phyloP scores from a whole-genome alignment of 1,140 invertebrate genomes.

The Elymnias hypermnestra region DNA sequence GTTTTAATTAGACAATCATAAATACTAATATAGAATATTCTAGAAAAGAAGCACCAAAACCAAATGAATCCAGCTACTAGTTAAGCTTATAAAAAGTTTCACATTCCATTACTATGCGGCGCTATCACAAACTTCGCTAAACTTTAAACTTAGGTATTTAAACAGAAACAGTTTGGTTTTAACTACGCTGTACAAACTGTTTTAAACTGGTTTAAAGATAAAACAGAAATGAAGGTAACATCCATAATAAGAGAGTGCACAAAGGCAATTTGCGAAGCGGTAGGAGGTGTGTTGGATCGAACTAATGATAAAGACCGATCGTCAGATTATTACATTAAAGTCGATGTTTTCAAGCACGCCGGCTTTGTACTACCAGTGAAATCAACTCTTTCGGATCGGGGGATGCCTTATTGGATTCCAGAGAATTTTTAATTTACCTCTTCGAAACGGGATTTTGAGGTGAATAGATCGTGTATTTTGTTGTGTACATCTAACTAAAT shows the following conservation, averaged over 20 bases:
- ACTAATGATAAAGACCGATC: constrained; percentile 63
- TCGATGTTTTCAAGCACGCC: constrained; percentile 44
- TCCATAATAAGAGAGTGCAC: constrained; percentile 51
- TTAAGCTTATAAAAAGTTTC: too few relatives aligned
- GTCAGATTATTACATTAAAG: constrained; percentile 72
- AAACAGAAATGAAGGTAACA: constrained; percentile 19
- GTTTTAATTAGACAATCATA: too few relatives aligned
- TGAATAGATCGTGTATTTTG: too few relatives aligned
- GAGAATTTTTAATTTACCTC: background rate
- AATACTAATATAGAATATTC: too few relatives aligned
- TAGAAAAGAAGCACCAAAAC: too few relatives aligned
- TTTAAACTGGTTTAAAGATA: too few relatives aligned
- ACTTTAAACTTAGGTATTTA: too few relatives aligned
- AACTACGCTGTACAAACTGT: background rate
- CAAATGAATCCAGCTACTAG: too few relatives aligned
- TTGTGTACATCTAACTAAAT: too few relatives aligned
- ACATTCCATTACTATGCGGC: too few relatives aligned
- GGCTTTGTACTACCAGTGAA: constrained; percentile 34
- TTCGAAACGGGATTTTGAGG: background rate
- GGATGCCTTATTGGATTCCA: constrained; percentile 24
- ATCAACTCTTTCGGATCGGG: constrained; percentile 11
- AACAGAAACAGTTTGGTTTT: background rate
- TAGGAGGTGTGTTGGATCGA: constrained; percentile 61
- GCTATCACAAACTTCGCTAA: too few relatives aligned
- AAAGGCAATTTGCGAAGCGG: constrained; percentile 59